Percentiles rank a stretch among this genome's conserved stretches.
Conservation (phyloP, 2,113 vertebrate species). For the Brevimyrus niger region DNA sequence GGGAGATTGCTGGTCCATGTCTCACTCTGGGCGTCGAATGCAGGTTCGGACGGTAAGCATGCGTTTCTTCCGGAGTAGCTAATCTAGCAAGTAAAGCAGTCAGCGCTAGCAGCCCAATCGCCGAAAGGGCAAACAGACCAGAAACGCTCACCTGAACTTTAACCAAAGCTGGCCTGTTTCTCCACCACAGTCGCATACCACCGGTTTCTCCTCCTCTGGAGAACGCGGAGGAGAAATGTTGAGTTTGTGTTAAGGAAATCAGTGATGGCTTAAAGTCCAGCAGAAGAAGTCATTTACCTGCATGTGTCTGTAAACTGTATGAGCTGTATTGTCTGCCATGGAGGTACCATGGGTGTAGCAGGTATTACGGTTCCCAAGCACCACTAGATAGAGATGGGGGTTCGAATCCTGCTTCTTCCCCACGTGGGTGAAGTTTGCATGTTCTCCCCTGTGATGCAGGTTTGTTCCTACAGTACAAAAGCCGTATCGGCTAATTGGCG, state of each 20-base stretch:
- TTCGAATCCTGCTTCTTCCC: neutral
- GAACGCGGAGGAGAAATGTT: neutral
- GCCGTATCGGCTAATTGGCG: neutral
- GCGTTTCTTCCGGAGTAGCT: conserved; percentile 21
- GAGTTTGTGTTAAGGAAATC: neutral
- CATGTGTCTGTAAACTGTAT: neutral
- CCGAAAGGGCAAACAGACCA: conserved; percentile 27
- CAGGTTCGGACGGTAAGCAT: conserved; percentile 30
- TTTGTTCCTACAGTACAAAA: neutral
- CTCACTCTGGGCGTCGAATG: conserved; percentile 39
- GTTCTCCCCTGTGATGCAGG: neutral
- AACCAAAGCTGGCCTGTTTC: neutral
- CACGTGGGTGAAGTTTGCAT: neutral
- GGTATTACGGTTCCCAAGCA: neutral
- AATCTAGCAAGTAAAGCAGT: conserved; percentile 18
- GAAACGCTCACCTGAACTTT: neutral
- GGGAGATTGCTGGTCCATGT: conserved; percentile 52
- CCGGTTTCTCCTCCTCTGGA: neutral
- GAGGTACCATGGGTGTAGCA: neutral
- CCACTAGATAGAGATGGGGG: neutral
- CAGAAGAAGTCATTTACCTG: neutral
- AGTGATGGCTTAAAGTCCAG: neutral
- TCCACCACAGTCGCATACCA: neutral
- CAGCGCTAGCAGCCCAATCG: conserved; percentile 22
- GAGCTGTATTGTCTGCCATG: neutral